Evolutionary conservation across 2,797 vertebrate genomes (phyloP).

Genomic region (Streptopelia turtur): DNA sequence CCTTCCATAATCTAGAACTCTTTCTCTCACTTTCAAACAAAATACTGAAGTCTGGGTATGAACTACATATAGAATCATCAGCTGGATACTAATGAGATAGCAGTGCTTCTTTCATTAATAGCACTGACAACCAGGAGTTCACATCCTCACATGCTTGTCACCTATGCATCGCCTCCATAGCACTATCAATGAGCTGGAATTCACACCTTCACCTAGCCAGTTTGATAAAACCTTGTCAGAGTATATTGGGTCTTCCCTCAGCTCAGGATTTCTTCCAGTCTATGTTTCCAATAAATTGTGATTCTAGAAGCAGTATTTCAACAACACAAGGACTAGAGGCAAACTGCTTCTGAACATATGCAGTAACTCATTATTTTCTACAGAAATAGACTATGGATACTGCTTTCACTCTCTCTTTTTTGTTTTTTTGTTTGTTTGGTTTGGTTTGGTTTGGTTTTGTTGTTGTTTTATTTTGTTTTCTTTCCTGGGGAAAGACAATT

Average conservation of each 20-base stretch:
- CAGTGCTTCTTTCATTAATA: neutral
- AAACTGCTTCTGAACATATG: neutral
- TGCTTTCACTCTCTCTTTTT: neutral
- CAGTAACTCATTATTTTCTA: neutral
- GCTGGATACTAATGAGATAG: neutral
- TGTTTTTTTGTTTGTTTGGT: no score
- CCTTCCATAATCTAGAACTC: neutral
- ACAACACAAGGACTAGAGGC: neutral
- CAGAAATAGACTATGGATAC: neutral
- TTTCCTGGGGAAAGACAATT: neutral
- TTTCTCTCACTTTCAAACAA: neutral
- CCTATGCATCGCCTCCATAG: rapidly evolving
- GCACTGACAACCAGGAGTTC: neutral
- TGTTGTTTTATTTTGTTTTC: no score
- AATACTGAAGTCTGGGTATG: neutral
- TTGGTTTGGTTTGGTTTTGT: no score
- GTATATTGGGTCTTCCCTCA: neutral
- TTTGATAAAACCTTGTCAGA: neutral
- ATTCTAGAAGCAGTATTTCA: neutral
- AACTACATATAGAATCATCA: neutral
- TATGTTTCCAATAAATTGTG: neutral
- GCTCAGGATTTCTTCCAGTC: neutral
- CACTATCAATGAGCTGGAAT: neutral
- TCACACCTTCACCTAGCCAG: neutral
- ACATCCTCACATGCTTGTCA: neutral